A percentile compares a stretch with the other conserved stretches of the same genome.
phyloP scores from a whole-genome alignment of 2,888 invertebrate genomes.

The Ichneumoninae sp. region DNA sequence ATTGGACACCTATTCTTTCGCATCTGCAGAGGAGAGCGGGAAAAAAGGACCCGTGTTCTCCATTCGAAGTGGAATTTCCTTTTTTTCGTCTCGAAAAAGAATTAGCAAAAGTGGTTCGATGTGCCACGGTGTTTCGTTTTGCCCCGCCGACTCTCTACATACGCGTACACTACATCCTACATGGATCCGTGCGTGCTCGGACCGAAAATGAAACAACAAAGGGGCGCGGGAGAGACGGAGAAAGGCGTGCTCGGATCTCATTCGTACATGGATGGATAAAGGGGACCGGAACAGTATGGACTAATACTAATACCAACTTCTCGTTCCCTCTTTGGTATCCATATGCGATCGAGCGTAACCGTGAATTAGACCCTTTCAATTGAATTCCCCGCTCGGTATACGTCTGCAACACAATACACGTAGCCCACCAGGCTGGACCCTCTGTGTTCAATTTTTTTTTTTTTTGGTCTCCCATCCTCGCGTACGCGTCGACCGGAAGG shows the following conservation, averaged over 20 bases:
- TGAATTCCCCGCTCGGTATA: slow-evolving; percentile 16
- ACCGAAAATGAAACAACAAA: slow-evolving; percentile 47
- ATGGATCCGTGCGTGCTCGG: neutral
- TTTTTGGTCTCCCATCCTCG: slow-evolving; percentile 47
- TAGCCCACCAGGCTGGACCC: slow-evolving; percentile 19
- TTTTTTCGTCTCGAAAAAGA: neutral
- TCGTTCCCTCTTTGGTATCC: slow-evolving; percentile 48
- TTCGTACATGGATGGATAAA: slow-evolving; percentile 15
- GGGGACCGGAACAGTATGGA: neutral
- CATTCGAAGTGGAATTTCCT: neutral
- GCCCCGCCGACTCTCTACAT: no score
- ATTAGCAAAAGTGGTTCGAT: neutral
- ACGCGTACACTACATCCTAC: neutral
- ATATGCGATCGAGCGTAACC: slow-evolving; percentile 57
- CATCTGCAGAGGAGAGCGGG: no score
- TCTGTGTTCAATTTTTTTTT: slow-evolving; percentile 18
- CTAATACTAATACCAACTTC: slow-evolving; percentile 9
- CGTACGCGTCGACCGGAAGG: slow-evolving; percentile 60
- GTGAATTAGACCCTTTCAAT: slow-evolving; percentile 59
- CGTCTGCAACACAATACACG: slow-evolving; percentile 33
- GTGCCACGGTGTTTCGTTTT: neutral
- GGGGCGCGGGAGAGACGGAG: neutral
- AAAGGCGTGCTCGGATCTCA: slow-evolving; percentile 41
- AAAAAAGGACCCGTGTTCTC: neutral
- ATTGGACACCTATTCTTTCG: neutral